These are phyloP conservation scores for Rhombomys opimus DNA, from an alignment of 2,113 vertebrate species.

Conservation along the genomic window DNA sequence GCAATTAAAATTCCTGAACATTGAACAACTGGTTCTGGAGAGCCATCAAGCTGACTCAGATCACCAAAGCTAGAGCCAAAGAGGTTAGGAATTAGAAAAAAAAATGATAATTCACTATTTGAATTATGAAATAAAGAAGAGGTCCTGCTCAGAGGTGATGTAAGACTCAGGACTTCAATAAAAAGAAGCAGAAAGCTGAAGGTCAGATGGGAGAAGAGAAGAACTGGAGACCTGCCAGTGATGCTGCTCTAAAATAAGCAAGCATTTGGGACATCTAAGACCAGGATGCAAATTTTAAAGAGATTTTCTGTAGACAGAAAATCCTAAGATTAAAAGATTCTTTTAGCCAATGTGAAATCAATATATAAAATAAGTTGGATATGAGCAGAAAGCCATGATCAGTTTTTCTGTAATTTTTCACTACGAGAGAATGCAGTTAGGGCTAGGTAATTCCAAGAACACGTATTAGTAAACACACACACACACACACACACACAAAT, in stretches of 20 bases:
- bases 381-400: background rate
- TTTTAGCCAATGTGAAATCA: background rate
- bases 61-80: background rate
- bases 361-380: background rate
- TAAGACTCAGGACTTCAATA: background rate
- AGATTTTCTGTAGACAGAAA: background rate
- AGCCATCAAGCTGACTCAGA: background rate
- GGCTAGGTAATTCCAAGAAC: background rate
- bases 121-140: background rate
- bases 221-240: background rate
- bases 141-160: background rate
- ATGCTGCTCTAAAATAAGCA: background rate
- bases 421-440: background rate
- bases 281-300: background rate
- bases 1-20: background rate
- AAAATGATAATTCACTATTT: background rate
- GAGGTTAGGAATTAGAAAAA: background rate
- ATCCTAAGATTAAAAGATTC: background rate
- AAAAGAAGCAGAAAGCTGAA: background rate
- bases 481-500: background rate
- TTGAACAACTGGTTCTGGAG: background rate
- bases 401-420: background rate
- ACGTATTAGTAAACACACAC: too few species aligned
- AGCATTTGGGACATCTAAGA: background rate
- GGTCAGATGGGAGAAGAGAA: background rate